A percentile compares a stretch with the other conserved stretches of the same genome.
Evolutionary conservation across 1,140 invertebrate genomes (phyloP).

Genomic region (Phymastichus coffea): DNA sequence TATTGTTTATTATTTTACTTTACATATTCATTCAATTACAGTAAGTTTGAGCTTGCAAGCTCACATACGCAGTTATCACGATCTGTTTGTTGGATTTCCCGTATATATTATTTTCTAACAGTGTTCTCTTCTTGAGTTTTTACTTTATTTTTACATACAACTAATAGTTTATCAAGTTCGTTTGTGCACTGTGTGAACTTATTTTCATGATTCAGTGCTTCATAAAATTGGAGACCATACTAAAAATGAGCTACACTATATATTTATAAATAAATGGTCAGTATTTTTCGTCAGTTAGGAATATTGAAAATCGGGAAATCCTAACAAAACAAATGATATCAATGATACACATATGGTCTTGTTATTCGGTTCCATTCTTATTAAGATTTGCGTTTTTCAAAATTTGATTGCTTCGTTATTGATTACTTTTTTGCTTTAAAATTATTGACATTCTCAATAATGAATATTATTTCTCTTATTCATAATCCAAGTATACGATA

Average conservation of each 20-base stretch:
- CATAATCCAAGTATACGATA: too few relatives aligned
- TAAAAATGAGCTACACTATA: too few relatives aligned
- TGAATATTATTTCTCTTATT: too few relatives aligned
- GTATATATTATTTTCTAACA: not conserved
- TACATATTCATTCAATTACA: slow-evolving; percentile 48
- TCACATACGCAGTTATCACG: not conserved
- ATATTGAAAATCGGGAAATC: not conserved
- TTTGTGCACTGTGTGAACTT: slow-evolving; percentile 3
- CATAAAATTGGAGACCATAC: too few relatives aligned
- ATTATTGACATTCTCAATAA: too few relatives aligned
- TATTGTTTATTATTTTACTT: slow-evolving; percentile 43
- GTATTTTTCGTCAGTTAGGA: too few relatives aligned
- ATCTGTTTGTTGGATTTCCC: not conserved
- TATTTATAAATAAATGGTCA: too few relatives aligned
- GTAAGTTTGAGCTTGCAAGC: slow-evolving; percentile 32
- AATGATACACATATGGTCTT: not conserved
- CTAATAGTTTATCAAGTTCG: not conserved
- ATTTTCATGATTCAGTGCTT: too few relatives aligned
- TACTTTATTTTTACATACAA: not conserved
- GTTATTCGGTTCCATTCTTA: not conserved
- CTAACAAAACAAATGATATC: not conserved
- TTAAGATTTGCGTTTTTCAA: not conserved
- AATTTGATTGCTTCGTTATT: not conserved
- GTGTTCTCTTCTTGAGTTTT: not conserved
- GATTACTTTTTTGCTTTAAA: not conserved